A percentile compares a stretch with the other conserved stretches of the same genome.
Evolutionary conservation across 2,888 invertebrate genomes (phyloP).

Genomic region (Papilio demoleus): DNA sequence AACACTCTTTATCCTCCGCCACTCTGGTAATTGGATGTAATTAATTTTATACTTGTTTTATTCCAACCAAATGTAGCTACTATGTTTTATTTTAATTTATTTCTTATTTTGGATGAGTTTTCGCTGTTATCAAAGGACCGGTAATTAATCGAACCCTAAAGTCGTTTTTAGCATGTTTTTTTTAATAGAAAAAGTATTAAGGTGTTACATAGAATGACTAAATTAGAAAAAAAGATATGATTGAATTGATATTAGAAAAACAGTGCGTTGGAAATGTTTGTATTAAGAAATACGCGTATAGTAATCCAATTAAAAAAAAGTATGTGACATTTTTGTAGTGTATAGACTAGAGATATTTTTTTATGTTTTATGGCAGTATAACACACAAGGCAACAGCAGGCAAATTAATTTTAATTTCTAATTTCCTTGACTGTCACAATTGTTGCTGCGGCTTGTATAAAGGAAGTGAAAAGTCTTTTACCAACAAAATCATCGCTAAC

Average conservation of each 20-base stretch:
- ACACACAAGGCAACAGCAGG: no score
- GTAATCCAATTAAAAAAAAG: no score
- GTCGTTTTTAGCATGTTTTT: not conserved
- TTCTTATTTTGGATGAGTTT: conserved; percentile 26
- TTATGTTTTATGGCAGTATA: no score
- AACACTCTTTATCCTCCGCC: conserved; percentile 49
- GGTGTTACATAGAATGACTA: not conserved
- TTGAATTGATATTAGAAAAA: not conserved
- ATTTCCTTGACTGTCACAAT: no score
- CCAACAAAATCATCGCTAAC: conserved; percentile 42
- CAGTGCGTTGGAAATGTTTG: not conserved
- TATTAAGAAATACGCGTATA: no score
- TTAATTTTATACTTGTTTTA: conserved; percentile 53
- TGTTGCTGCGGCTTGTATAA: not conserved
- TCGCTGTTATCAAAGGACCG: conserved; percentile 23
- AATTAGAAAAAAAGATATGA: not conserved
- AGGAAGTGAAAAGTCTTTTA: conserved; percentile 32
- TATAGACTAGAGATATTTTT: no score
- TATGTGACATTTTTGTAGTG: no score
- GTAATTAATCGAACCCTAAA: conserved; percentile 32
- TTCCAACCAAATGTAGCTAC: conserved; percentile 39
- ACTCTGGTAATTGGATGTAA: conserved; percentile 58
- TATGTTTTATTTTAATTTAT: conserved; percentile 36
- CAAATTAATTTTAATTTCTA: no score
- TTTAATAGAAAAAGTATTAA: conserved; percentile 3